A percentile compares a stretch with the other conserved stretches of the same genome.
Conservation (phyloP, 1,140 invertebrate species). For the Bemisia tabaci region DNA sequence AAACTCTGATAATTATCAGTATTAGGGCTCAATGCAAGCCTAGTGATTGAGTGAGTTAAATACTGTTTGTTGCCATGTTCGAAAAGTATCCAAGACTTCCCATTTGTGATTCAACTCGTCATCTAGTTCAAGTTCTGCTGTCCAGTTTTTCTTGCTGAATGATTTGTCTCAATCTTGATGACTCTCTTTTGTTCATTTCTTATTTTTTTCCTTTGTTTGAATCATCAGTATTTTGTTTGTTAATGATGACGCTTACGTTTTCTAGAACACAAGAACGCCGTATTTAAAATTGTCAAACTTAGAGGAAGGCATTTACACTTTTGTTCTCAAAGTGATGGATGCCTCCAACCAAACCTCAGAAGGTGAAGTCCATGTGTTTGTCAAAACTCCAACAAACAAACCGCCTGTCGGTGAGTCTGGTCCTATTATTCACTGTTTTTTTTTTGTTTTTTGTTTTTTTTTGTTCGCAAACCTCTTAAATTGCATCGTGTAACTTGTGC, state of each 20-base stretch:
- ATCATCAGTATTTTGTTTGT: conserved; percentile 6
- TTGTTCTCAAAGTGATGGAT: conserved; percentile 84
- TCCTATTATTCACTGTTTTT: conserved; percentile 1
- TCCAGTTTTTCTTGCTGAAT: too few species aligned
- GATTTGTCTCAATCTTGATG: too few species aligned
- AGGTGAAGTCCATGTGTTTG: conserved; percentile 82
- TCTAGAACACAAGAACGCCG: conserved; percentile 70
- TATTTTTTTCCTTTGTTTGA: conserved; percentile 2
- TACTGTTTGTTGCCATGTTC: too few species aligned
- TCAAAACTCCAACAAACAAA: conserved; percentile 74
- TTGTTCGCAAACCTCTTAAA: not conserved
- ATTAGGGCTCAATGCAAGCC: too few species aligned
- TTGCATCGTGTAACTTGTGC: too few species aligned
- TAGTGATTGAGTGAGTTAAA: too few species aligned
- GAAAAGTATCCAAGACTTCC: too few species aligned
- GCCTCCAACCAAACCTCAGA: conserved; percentile 70
- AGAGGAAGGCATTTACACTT: conserved; percentile 87
- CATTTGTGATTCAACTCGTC: too few species aligned
- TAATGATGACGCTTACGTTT: too few species aligned
- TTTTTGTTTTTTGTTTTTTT: not conserved
- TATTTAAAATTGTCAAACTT: conserved; percentile 75
- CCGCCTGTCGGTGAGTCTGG: conserved; percentile 50
- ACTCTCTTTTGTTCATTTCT: too few species aligned
- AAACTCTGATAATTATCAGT: too few species aligned
- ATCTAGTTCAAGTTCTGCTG: too few species aligned